A percentile compares a stretch with the other conserved stretches of the same genome.
phyloP scores from a whole-genome alignment of 2,113 vertebrate species.

The Myotis davidii region DNA sequence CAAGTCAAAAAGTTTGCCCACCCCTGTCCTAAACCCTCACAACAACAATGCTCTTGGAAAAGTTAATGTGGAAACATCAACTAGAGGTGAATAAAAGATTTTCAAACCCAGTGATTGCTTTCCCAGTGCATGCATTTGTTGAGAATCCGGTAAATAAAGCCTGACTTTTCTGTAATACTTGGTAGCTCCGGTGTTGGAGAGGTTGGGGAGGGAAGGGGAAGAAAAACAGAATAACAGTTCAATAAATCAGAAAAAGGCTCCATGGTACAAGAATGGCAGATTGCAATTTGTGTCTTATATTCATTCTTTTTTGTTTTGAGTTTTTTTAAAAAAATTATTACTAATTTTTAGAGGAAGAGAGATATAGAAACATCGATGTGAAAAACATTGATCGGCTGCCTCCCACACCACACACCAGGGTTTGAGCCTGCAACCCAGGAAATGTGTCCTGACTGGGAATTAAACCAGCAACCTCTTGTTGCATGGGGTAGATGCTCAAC shows the following conservation, averaged over 20 bases:
- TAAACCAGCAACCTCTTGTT: too few species aligned
- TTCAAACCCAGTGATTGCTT: not conserved
- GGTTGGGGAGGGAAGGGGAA: not conserved
- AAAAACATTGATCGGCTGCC: too few species aligned
- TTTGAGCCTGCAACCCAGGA: too few species aligned
- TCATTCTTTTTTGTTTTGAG: too few species aligned
- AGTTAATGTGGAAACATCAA: not conserved
- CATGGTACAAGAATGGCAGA: not conserved
- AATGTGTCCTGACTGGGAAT: too few species aligned
- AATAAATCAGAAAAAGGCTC: not conserved
- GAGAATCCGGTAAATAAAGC: not conserved
- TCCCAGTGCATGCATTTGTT: not conserved
- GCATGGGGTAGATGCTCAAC: too few species aligned
- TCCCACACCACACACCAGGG: too few species aligned
- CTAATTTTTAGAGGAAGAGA: too few species aligned
- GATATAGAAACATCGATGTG: too few species aligned
- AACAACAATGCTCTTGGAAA: not conserved
- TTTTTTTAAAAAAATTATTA: too few species aligned
- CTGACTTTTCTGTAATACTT: constrained; percentile 16
- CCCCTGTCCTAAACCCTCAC: not conserved
- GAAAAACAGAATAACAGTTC: not conserved
- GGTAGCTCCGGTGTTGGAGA: not conserved
- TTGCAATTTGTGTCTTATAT: not conserved
- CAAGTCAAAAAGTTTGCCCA: too few species aligned
- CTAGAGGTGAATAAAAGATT: not conserved